Percentiles rank a stretch among this genome's conserved stretches.
These are phyloP conservation scores for Stenchaetothrips biformis DNA, from an alignment of 2,888 invertebrate genomes.

Conservation along the genomic window DNA sequence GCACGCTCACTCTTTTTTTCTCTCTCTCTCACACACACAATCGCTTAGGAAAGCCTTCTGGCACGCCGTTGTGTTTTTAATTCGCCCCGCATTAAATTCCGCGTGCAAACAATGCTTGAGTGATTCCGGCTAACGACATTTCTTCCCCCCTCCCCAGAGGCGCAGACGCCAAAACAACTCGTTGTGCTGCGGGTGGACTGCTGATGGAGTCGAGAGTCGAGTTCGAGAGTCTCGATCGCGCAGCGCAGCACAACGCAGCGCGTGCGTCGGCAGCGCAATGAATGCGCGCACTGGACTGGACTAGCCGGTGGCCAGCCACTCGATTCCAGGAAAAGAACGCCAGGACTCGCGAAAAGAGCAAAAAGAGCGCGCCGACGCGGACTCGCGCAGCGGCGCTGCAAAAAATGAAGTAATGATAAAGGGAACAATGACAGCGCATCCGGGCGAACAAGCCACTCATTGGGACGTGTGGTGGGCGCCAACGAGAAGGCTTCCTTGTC, in stretches of 20 bases:
- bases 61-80: background rate
- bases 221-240: background rate
- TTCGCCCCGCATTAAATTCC: background rate
- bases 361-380: background rate
- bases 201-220: background rate
- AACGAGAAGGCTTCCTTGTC: background rate
- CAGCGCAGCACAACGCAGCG: background rate
- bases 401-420: background rate
- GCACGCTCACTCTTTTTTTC: background rate
- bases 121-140: background rate
- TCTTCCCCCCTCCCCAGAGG: background rate
- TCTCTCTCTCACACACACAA: background rate
- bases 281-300: background rate
- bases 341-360: background rate
- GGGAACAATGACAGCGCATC: background rate
- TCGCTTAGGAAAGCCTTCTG: background rate
- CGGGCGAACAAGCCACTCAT: background rate
- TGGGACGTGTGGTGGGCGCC: background rate
- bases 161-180: background rate
- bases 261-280: background rate
- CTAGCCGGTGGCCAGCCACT: background rate
- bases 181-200: background rate
- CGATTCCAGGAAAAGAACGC: background rate
- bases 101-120: background rate
- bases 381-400: background rate